Base-by-base conservation (phyloP, 2,888 invertebrate genomes). In the Prostheceraeus crozeri region DNA sequence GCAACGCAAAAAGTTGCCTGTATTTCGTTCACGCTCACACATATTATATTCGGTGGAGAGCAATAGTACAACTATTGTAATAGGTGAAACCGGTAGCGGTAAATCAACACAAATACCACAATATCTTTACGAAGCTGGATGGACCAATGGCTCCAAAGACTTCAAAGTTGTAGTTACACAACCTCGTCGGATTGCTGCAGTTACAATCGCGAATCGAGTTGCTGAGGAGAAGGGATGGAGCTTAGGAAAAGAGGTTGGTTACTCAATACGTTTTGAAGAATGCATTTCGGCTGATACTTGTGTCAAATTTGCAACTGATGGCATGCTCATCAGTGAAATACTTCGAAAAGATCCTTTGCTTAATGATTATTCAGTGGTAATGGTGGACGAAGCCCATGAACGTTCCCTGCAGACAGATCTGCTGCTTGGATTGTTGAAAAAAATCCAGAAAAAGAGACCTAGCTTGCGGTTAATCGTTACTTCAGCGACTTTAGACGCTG, bases 401-500 rank as follows among this genome's bases (percentile, higher is more conserved):
- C 80, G 96, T 40, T 87, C 87, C 0, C 81, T 89, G 53, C 83
- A 90, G 73, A 93, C 93, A 0, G 98, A 98, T 70, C 86, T 94
- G 31, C 79, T 93, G 0, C 83, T 98, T 82, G 94, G 94, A 0
- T 79, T 98, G 0, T 73, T 98, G 57, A 89, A 91, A 73, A 96
- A 94, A 80, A 70, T 65, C 11, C 55, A 58, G 19, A 31, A 35
- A 40, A 59, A 35, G 16, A n/a, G 60, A 79, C 82, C 91, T 4
- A 85, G 84, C 64, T 76, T 94, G 1, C 84, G 85, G 67, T 72
- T 98, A 0, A 83, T 98, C 1, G 83, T 98, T 25, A 87, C 91
- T 0, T 96, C 96, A 0, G 96, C 96, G 0, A 96, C 96, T 0
- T 83, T 94, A 69, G 90, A 98, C 76, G 94, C 93, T 0, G 85